Conservation (phyloP, 2,888 invertebrate species). For the Tanytarsus gracilentus region DNA sequence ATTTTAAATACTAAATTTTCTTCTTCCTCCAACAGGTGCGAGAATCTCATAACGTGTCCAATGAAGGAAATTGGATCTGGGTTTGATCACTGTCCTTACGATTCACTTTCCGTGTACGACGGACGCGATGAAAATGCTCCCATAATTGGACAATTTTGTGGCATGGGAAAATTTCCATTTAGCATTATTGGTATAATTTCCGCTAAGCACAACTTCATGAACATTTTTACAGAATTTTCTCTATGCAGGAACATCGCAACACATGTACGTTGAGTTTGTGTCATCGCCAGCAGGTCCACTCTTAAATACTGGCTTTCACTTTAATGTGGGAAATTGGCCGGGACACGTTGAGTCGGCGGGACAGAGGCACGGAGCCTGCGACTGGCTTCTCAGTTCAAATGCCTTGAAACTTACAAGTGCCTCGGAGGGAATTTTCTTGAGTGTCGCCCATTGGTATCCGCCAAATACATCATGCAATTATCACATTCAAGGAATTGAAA, state of each 20-base stretch:
- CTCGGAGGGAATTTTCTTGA: slow-evolving; percentile 80
- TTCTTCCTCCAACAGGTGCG: slow-evolving; percentile 52
- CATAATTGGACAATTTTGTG: slow-evolving; percentile 84
- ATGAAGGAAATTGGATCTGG: slow-evolving; percentile 85
- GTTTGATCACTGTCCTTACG: slow-evolving; percentile 79
- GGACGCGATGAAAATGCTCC: slow-evolving; percentile 80
- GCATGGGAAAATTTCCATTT: slow-evolving; percentile 88
- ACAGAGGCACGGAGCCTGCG: slow-evolving; percentile 75
- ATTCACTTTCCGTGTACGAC: slow-evolving; percentile 82
- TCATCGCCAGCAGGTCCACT: slow-evolving; percentile 83
- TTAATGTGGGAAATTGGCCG: slow-evolving; percentile 91
- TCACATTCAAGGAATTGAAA: slow-evolving; percentile 73
- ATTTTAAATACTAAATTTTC: no score
- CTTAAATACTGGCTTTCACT: slow-evolving; percentile 86
- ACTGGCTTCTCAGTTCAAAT: slow-evolving; percentile 79
- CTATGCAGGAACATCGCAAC: slow-evolving; percentile 63
- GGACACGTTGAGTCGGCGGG: slow-evolving; percentile 86
- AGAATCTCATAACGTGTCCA: slow-evolving; percentile 91
- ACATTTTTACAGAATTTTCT: neutral
- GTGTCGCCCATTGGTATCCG: slow-evolving; percentile 90
- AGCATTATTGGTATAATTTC: slow-evolving; percentile 84
- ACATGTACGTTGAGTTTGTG: slow-evolving; percentile 80
- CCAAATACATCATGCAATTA: slow-evolving; percentile 89
- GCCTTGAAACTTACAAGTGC: slow-evolving; percentile 67
- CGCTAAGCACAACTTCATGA: slow-evolving; percentile 32